Percentiles rank a stretch among this genome's conserved stretches.
Conservation (phyloP, 2,113 vertebrate species). For the Vanacampus margaritifer region DNA sequence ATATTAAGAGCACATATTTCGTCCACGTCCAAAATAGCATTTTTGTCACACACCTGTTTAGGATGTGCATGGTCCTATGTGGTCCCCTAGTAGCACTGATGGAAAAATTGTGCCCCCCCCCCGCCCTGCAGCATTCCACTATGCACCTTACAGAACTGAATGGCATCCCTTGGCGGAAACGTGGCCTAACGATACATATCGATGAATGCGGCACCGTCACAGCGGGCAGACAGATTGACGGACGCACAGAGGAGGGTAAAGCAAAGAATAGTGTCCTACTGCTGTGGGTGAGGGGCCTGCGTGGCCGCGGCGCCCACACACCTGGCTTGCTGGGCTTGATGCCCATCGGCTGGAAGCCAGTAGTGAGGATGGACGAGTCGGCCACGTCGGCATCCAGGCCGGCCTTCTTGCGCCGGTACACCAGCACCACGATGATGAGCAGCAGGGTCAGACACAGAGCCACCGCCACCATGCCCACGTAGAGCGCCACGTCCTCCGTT, state of each 20-base stretch:
- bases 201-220: conserved; percentile 48
- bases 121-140: too few species aligned
- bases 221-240: conserved; percentile 40
- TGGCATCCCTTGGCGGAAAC: background rate
- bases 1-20: too few species aligned
- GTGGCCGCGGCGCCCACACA: conserved; percentile 76
- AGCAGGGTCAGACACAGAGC: conserved; percentile 89
- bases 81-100: too few species aligned
- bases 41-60: too few species aligned
- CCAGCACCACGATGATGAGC: conserved; percentile 86
- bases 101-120: too few species aligned
- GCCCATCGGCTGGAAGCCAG: conserved; percentile 97
- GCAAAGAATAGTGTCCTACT: conserved; percentile 75
- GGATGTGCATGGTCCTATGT: too few species aligned
- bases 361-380: conserved; percentile 96
- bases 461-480: conserved; percentile 90
- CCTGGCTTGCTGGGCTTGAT: conserved; percentile 98
- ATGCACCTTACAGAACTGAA: background rate
- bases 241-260: conserved; percentile 43
- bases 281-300: conserved; percentile 69
- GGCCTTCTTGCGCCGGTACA: conserved; percentile 92
- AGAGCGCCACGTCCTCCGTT: conserved; percentile 89
- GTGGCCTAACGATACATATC: conserved; percentile 29
- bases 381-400: conserved; percentile 93
- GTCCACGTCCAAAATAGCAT: too few species aligned